A percentile compares a stretch with the other conserved stretches of the same genome.
Evolutionary conservation across 1,140 invertebrate genomes (phyloP).

Genomic region (Hypothenemus hampei): DNA sequence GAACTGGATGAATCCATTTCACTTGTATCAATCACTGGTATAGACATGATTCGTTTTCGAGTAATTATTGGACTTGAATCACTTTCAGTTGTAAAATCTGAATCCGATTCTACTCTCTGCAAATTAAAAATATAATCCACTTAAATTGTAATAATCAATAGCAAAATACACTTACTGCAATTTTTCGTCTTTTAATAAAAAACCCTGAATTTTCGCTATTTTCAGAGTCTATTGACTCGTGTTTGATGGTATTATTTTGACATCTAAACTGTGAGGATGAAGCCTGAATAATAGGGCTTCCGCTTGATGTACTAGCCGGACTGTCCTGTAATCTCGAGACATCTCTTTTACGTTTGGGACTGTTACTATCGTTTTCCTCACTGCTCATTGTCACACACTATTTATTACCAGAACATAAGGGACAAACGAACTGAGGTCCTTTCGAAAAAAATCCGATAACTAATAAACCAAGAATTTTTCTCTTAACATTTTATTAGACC

Average conservation of each 20-base stretch:
- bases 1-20: neutral
- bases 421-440: too few species aligned
- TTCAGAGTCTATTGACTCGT: conserved; percentile 31
- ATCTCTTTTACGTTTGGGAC: conserved; percentile 31
- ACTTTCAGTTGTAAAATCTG: conserved; percentile 22
- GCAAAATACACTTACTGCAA: conserved; percentile 33
- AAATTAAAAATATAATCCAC: neutral
- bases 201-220: conserved; percentile 25
- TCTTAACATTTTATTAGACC: too few species aligned
- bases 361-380: conserved; percentile 31
- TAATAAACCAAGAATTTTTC: too few species aligned
- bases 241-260: neutral
- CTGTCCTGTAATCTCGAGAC: conserved; percentile 19
- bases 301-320: conserved; percentile 27
- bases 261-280: conserved; percentile 8
- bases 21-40: neutral
- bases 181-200: conserved; percentile 30
- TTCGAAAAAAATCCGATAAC: too few species aligned
- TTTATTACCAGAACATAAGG: too few species aligned
- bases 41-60: neutral
- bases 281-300: conserved; percentile 38
- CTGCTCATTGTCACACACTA: conserved; percentile 30
- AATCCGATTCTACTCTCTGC: conserved; percentile 32
- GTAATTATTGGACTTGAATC: conserved; percentile 22
- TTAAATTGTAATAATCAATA: conserved; percentile 10